Base-by-base conservation (phyloP, 2,113 vertebrate species). In the Thalassarche chlororhynchos region DNA sequence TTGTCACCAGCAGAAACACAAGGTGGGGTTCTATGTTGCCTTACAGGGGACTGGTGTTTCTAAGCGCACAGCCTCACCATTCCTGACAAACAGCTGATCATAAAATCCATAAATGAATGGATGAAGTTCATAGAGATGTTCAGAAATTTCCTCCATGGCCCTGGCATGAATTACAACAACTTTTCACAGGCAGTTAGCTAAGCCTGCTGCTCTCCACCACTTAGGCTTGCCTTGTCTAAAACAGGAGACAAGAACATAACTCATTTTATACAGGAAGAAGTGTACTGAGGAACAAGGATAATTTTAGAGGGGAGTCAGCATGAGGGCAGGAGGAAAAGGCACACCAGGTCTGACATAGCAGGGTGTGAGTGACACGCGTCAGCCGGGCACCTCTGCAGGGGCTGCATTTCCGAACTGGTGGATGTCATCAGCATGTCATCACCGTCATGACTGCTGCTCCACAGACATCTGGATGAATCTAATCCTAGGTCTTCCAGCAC, bases 351-450 rank as follows among this genome's bases (percentile, higher is more conserved):
- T 64, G 51, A 64, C 16, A 47, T 4, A 79, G 26, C 38, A 52
- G 21, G 71, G 3, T 0, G 0, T 3, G 8, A 76, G 21, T 60
- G 29, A 32, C 52, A 40, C 0, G 3, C 1, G 0, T 38, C 60
- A 93, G 65, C 55, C 9, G 5, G 19, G 25, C 34, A 81, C 21
- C 38, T 69, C 62, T 93, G 16, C 42, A 89, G 36, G 21, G 83
- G 3, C 51, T 42, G 24, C 32, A 28, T 26, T 81, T 95, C 68
- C 0, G 0, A 87, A 36, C 34, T 68, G 26, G 18, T 2, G 4
- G 42, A 81, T 84, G 38, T 55, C 76, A 71, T 80, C n/a, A 38
- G 17, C 3, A 0, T 81, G n/a, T 34, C 40, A 38, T 92, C 72
- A 88, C 17, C 5, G 1, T 12, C n/a, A 46, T 75, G 71, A 60